These are phyloP conservation scores for Perodicticus potto DNA, from an alignment of 2,797 vertebrate genomes.

Conservation along the genomic window DNA sequence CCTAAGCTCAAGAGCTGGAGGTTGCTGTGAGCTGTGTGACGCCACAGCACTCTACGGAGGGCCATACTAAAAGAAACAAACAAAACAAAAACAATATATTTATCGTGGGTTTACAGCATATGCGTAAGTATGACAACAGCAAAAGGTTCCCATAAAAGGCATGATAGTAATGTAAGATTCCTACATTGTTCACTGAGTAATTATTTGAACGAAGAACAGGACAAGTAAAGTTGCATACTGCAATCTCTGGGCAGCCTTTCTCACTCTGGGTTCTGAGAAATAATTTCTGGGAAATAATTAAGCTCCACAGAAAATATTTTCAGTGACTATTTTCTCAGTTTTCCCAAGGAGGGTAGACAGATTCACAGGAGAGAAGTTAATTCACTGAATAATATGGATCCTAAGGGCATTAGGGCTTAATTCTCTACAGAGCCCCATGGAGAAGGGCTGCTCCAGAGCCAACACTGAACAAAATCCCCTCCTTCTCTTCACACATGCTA, in stretches of 20 bases:
- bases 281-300: background rate
- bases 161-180: background rate
- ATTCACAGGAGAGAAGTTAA: background rate
- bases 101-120: background rate
- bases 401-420: background rate
- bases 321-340: background rate
- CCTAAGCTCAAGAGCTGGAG: too few relatives aligned
- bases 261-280: background rate
- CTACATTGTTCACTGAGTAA: background rate
- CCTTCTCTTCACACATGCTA: too few relatives aligned
- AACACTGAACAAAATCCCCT: background rate
- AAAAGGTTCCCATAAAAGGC: background rate
- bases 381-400: background rate
- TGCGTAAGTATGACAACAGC: background rate
- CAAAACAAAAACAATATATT: background rate
- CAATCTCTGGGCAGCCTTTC: background rate
- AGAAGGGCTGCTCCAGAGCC: background rate
- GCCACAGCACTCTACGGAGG: too few relatives aligned
- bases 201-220: background rate
- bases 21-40: too few relatives aligned
- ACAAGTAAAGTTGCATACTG: background rate
- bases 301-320: background rate
- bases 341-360: too few relatives aligned
- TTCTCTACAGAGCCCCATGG: background rate
- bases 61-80: too few relatives aligned